A percentile compares a stretch with the other conserved stretches of the same genome.
These are phyloP conservation scores for Charadrius vociferus DNA, from an alignment of 2,113 vertebrate species.

Conservation along the genomic window DNA sequence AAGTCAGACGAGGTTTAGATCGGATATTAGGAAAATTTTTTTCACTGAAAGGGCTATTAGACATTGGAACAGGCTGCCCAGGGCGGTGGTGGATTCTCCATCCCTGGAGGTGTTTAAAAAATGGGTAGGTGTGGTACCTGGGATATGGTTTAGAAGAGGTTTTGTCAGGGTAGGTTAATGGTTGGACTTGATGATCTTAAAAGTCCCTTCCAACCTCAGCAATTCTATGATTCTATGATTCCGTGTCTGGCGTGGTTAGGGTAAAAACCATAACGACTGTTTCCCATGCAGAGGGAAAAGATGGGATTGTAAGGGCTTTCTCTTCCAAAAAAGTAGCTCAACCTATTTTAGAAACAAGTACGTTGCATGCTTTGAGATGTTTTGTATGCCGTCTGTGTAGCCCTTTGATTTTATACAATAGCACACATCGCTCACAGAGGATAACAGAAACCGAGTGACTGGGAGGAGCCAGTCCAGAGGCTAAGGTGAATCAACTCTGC, in stretches of 20 bases:
- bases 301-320: background rate
- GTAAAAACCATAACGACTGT: rapidly evolving
- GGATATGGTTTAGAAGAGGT: too few species aligned
- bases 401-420: background rate
- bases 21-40: too few species aligned
- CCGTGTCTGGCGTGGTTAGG: background rate
- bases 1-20: too few species aligned
- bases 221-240: too few species aligned
- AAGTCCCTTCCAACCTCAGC: too few species aligned
- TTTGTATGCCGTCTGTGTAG: background rate
- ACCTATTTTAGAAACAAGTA: background rate
- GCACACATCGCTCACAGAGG: background rate
- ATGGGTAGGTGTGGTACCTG: too few species aligned
- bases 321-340: background rate
- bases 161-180: too few species aligned
- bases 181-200: too few species aligned
- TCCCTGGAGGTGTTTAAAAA: too few species aligned
- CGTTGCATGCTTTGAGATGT: background rate
- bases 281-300: background rate
- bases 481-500: background rate
- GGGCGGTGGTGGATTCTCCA: too few species aligned
- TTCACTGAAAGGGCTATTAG: too few species aligned
- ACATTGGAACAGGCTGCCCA: too few species aligned
- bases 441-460: background rate
- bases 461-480: background rate